Evolutionary conservation across 1,140 invertebrate species (phyloP).

Genomic region (Pantala flavescens): DNA sequence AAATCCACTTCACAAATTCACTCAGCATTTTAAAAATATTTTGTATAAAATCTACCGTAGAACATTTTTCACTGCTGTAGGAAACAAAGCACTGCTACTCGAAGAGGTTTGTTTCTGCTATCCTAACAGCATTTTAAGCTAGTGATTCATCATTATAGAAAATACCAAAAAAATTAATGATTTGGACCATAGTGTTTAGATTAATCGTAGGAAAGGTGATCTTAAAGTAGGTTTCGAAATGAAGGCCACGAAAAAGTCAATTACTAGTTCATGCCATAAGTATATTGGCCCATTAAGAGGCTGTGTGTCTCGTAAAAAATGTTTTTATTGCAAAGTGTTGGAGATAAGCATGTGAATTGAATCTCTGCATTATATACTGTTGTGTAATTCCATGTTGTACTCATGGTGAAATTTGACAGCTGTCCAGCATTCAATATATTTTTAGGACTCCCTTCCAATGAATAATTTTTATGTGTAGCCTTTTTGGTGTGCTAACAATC

Average conservation of each 20-base stretch:
- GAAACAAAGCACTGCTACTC: not conserved
- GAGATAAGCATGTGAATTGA: conserved; percentile 5
- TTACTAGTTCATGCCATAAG: conserved; percentile 3
- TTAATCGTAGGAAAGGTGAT: not conserved
- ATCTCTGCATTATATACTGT: not conserved
- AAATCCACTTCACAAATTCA: conserved; percentile 10
- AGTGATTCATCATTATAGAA: conserved; percentile 5
- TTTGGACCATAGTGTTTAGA: not conserved
- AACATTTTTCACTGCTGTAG: not conserved
- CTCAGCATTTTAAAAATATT: conserved; percentile 8
- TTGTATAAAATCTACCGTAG: not conserved
- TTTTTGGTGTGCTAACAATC: conserved; percentile 1
- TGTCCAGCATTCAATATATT: conserved; percentile 10
- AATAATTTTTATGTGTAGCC: not conserved
- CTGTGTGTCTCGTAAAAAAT: conserved; percentile 1
- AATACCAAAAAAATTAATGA: conserved; percentile 2
- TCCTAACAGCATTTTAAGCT: conserved; percentile 6
- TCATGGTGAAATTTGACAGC: conserved; percentile 5
- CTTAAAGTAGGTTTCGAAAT: not conserved
- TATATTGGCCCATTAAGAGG: conserved; percentile 5
- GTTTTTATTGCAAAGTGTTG: conserved; percentile 1
- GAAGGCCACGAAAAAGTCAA: conserved; percentile 5
- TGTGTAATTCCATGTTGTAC: conserved; percentile 4
- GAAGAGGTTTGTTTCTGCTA: not conserved
- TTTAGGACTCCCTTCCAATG: conserved; percentile 8